Evolutionary conservation across 2,113 vertebrate species (phyloP).

Genomic region (Heloderma charlesbogerti): DNA sequence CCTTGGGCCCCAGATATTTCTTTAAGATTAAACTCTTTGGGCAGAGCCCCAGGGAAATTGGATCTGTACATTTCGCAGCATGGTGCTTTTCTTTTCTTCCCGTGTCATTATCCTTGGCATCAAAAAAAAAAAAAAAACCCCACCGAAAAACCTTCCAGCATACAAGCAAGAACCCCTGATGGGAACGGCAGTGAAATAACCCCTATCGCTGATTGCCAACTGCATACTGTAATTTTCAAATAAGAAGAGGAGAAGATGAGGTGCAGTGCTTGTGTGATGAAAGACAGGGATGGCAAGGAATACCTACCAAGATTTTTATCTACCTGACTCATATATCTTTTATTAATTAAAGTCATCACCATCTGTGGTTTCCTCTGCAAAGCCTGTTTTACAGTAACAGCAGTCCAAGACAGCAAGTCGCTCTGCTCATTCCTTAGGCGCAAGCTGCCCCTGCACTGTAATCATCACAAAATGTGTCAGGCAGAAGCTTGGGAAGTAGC

Average conservation of each 20-base stretch:
- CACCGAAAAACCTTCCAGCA: background rate
- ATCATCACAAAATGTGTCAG: background rate
- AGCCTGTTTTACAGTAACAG: too few species aligned
- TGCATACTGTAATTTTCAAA: background rate
- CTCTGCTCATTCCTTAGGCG: background rate
- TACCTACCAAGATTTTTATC: background rate
- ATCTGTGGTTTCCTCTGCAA: background rate
- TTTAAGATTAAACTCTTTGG: background rate
- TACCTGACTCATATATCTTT: background rate
- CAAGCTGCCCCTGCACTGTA: background rate
- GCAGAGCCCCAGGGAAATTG: background rate
- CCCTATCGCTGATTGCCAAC: conserved; percentile 4
- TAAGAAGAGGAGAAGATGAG: conserved; percentile 1
- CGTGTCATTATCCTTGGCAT: background rate
- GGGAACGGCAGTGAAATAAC: conserved; percentile 10
- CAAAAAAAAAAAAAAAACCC: background rate
- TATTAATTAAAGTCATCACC: background rate
- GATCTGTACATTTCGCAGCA: background rate
- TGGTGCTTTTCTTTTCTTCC: background rate
- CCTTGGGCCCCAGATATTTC: background rate
- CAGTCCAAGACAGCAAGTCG: background rate
- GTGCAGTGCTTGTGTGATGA: background rate
- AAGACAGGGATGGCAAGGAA: background rate
- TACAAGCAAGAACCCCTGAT: background rate
- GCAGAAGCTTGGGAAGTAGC: too few species aligned